Conservation (phyloP, 92 coral and sea anemone genomes). For the Phenganax marumi region DNA sequence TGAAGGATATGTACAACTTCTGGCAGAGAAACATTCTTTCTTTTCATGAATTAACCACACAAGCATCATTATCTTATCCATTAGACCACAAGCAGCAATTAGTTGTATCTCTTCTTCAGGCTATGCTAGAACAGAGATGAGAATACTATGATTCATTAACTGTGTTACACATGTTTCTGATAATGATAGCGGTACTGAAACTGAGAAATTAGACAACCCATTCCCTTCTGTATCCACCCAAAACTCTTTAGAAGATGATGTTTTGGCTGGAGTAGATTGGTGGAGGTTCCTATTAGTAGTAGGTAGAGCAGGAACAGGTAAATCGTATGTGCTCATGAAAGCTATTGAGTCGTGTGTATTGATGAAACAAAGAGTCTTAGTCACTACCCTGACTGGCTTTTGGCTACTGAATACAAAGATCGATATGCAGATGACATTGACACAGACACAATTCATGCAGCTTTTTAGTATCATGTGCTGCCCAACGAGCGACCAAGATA, state of each 20-base stretch:
- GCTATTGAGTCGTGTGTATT: not conserved
- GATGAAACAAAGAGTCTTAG: not conserved
- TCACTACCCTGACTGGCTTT: slow-evolving; percentile 4
- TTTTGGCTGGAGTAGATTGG: too few relatives aligned
- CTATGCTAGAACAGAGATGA: not conserved
- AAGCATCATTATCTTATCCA: not conserved
- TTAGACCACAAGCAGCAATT: not conserved
- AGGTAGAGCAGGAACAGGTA: slow-evolving; percentile 23
- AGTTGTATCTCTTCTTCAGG: not conserved
- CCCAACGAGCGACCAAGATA: too few relatives aligned
- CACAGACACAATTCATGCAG: not conserved
- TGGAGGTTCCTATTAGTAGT: not conserved
- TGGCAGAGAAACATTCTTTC: slow-evolving; percentile 7
- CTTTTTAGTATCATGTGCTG: not conserved
- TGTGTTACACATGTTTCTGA: not conserved
- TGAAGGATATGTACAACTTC: not conserved
- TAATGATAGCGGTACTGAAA: not conserved
- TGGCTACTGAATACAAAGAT: slow-evolving; percentile 2
- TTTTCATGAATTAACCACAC: not conserved
- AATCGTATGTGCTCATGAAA: slow-evolving; percentile 16
- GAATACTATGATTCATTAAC: not conserved
- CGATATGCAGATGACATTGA: not conserved
- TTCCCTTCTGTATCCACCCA: too few relatives aligned
- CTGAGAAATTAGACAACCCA: too few relatives aligned
- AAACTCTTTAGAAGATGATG: not conserved